These are phyloP conservation scores for Poliocrania exsul DNA, from an alignment of 2,797 vertebrate genomes.

Conservation along the genomic window DNA sequence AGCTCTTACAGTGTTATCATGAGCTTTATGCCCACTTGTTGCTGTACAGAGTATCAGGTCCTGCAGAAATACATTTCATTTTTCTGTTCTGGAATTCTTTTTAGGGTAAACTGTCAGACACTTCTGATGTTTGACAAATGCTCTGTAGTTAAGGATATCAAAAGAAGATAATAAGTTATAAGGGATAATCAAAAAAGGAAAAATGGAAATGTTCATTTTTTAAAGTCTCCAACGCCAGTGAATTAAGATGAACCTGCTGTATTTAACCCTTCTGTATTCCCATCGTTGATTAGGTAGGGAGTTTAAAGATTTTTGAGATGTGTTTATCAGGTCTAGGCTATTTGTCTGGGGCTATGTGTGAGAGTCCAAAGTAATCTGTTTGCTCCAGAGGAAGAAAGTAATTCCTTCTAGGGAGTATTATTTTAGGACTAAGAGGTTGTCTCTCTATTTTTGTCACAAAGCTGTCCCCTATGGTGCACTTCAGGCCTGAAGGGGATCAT, in stretches of 20 bases:
- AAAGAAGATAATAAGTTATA: neutral
- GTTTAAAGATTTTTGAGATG: neutral
- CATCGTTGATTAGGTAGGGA: neutral
- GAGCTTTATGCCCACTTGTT: neutral
- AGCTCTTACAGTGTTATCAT: neutral
- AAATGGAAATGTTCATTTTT: neutral
- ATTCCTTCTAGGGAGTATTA: neutral
- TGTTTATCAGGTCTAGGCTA: neutral
- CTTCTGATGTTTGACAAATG: neutral
- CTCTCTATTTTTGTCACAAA: slow-evolving; percentile 25
- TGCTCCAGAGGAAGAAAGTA: neutral
- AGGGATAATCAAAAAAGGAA: neutral
- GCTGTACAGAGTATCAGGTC: neutral
- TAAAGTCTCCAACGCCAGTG: neutral
- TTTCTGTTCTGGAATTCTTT: neutral
- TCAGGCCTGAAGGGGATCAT: neutral
- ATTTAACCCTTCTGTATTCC: neutral
- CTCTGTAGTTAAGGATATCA: neutral
- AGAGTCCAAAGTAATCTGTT: neutral
- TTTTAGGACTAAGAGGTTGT: neutral
- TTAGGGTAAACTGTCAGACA: neutral
- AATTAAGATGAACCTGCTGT: neutral
- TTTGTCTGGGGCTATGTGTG: neutral
- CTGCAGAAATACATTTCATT: neutral
- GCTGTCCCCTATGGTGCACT: neutral